phyloP scores from a whole-genome alignment of 1,140 invertebrate species.

The Dendroctonus valens region DNA sequence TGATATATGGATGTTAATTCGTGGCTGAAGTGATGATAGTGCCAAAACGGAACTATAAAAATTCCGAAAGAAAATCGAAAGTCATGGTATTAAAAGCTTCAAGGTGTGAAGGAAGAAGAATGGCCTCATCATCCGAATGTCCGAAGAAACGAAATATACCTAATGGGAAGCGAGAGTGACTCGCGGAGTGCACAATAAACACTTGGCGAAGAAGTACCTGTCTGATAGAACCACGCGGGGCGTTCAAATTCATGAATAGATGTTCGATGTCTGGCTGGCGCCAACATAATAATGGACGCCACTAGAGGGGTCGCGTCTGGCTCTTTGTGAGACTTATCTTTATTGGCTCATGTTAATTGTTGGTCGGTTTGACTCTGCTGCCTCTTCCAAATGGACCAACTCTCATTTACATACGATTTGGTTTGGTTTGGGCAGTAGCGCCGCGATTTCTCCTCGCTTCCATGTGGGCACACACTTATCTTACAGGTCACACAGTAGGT shows the following conservation, averaged over 20 bases:
- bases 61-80: constrained; percentile 5
- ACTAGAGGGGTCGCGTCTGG: constrained; percentile 10
- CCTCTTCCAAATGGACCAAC: constrained; percentile 13
- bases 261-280: constrained; percentile 28
- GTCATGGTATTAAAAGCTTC: constrained; percentile 5
- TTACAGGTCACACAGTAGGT: too few relatives aligned
- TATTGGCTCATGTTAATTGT: constrained; percentile 33
- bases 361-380: constrained; percentile 24
- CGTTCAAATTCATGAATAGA: constrained; percentile 31
- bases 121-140: constrained; percentile 9
- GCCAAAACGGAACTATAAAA: too few relatives aligned
- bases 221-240: constrained; percentile 26
- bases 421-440: not conserved
- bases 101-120: constrained; percentile 28
- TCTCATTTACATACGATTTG: constrained; percentile 8
- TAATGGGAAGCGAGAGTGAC: constrained; percentile 22
- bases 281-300: constrained; percentile 30
- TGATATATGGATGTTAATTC: too few relatives aligned
- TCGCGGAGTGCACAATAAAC: constrained; percentile 27
- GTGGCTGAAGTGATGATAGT: too few relatives aligned
- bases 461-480: too few relatives aligned
- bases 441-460: too few relatives aligned
- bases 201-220: constrained; percentile 28
- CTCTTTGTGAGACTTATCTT: constrained; percentile 34
- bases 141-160: constrained; percentile 19